phyloP scores from a whole-genome alignment of 1,140 invertebrate genomes.

The Mactra quadrangularis region DNA sequence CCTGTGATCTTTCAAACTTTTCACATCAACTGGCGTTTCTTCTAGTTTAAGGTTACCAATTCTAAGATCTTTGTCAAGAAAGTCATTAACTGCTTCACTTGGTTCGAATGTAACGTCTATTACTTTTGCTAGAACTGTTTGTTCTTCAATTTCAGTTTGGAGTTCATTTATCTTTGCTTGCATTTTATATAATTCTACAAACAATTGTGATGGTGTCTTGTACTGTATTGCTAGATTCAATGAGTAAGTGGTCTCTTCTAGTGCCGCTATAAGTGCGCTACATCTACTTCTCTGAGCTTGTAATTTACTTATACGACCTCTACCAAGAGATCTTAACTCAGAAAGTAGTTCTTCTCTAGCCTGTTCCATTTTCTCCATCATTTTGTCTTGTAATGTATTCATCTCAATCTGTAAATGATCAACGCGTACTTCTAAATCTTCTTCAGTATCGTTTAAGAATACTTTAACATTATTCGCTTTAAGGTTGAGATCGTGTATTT shows the following conservation, averaged over 20 bases:
- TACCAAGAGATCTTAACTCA: background rate
- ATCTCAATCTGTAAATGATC: background rate
- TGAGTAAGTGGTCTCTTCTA: background rate
- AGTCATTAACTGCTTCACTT: background rate
- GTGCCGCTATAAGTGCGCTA: background rate
- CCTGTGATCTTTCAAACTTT: background rate
- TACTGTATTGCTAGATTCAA: background rate
- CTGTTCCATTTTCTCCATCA: background rate
- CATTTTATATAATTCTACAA: background rate
- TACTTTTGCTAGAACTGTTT: background rate
- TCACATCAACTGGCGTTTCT: background rate
- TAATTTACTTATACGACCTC: background rate
- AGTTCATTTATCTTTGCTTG: background rate
- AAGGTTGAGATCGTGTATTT: background rate
- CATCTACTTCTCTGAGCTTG: background rate
- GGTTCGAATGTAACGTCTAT: background rate
- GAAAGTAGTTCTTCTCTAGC: background rate
- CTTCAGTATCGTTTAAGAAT: constrained; percentile 8
- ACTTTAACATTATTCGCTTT: background rate
- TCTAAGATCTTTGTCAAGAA: background rate
- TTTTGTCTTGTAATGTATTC: background rate
- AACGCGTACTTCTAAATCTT: background rate
- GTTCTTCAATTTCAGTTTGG: background rate
- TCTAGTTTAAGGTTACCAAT: background rate
- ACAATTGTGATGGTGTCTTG: background rate